Evolutionary conservation across 2,113 vertebrate genomes (phyloP), one percentile per base, ranked within the genome.

Genomic region (Urocynchramus pylzowi): DNA sequence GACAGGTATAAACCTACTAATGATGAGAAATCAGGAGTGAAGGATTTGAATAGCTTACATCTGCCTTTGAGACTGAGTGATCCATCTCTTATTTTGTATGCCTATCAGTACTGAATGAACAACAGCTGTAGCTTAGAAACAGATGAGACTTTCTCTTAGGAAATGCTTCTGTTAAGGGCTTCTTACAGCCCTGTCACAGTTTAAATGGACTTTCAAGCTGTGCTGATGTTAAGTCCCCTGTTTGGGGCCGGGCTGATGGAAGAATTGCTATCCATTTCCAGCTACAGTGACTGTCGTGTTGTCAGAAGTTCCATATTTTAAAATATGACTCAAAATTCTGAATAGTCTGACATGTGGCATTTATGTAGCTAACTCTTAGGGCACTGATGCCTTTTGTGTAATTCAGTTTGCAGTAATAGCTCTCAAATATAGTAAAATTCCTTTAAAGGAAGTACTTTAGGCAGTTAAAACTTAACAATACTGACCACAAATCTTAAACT

Each of bases 181-280:
- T 90, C 96, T 96, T 74, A 44, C 68, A 93, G 68, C 45, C 23
- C n/a, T 61, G 45, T 52, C 59, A 65, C 83, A 74, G 68, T 77
- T 92, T 54, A 95, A 95, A 95, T 74, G 86, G 89, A 80, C 89
- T 86, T 84, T 93, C 94, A 92, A 77, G 86, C 79, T 96, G 90
- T 92, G 89, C 86, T 86, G 63, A 30, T 81, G 60, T 77, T 50
- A 81, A 86, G 89, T 77, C 21, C 52, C 39, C 12, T 53, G 24
- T 90, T 71, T 92, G 60, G 64, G 52, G 80, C 79, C 4, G 16
- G 35, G 63, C 12, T 63, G 73, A 63, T 54, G 54, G 76, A 74
- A 81, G 89, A 86, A 89, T 75, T 94, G 45, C 54, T 60, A 23
- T 63, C 73, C 21, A 19, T 84, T 92, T 86, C 79, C 52, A 71